Base-by-base conservation (phyloP, 2,113 vertebrate species). In the Numida meleagris region DNA sequence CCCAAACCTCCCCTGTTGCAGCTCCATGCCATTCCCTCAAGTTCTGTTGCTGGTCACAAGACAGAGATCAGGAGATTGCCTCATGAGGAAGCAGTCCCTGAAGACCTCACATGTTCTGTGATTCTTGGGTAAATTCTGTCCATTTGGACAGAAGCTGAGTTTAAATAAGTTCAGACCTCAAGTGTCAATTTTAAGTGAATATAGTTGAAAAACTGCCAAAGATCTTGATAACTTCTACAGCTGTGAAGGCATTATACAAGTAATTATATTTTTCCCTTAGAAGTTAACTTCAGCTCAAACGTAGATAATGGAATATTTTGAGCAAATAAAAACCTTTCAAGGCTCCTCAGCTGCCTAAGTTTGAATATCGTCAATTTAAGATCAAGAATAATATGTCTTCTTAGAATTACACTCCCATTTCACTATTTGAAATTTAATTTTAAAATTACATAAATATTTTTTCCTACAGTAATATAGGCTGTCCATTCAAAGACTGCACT, bases 381-480 rank as follows among this genome's bases (percentile, higher is more conserved):
- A 62, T 83, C 82, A 86, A 53, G 40, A 77, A 59, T 66, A 63
- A 90, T 75, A 72, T 67, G 62, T 70, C 9, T 71, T 79, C 63
- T 76, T 55, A 50, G 57, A 78, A 61, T 82, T 24, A 27, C 78
- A 51, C 84, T 88, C 29, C 24, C 79, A 20, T 12, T 76, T 40
- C 17, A 21, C 5, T 76, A 24, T 53, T 57, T 82, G 48, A 94
- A 92, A 95, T 85, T 38, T 85, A 76, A 61, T 82, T 91, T 85
- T 70, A 21, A 85, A 79, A 73, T 76, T 84, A 51, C 58, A 48
- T 48, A 95, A 89, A 73, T 82, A 88, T 91, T 95, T 88, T 81
- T 40, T 43, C 67, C 80, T 62, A 25, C 27, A 77, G 6, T 45
- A 91, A 89, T 43, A 24, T 48, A 87, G 40, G 4, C 48, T 80